Evolutionary conservation across 1,140 invertebrate genomes (phyloP), one percentile per base, ranked within the genome.

Genomic region (Calephelis virginiensis): DNA sequence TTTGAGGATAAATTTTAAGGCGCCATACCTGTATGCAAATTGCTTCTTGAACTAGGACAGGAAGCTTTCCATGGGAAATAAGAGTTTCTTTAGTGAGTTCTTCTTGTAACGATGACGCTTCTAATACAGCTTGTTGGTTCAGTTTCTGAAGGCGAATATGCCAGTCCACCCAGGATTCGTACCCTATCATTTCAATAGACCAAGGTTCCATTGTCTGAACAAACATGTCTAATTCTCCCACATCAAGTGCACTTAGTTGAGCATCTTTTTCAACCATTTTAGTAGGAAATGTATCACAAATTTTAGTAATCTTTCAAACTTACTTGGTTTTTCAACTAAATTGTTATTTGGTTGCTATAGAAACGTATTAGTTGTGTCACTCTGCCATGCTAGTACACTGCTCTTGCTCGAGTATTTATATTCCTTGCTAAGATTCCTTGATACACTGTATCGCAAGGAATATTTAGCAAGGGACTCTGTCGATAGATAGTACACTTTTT

Each of bases 21-120:
- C 95, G 95, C 96, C 96, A 97, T 47, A 97, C 85, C 73, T 94
- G 93, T 47, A 96, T 93, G 80, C 95, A 93, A 69, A 96, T 95
- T 0, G 95, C 94, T 91, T 97, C 96, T 69, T 95, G 93, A 48
- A 97, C 93, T 46, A 97, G 82, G 14, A 95, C 73, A 1, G 93
- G 92, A 7, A 95, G 88, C 93, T 95, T 95, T 67, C 93, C 92
- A 71, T 92, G 92, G 17, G 92, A 92, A 67, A 95, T 92, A 45
- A 96, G 90, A 45, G 92, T 92, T 86, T 96, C 95, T 82, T 96
- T 96, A 0, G 96, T 94, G 40, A 92, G 90, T 89, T 96, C 96
- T 77, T 96, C 95, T 61, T 93, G 92, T 71, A 94, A 82, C 37
- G 91, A 89, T 11, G 89, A 92, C 17, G 95, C 94, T 90, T 97